These are phyloP conservation scores for Zootermopsis nevadensis DNA, from an alignment of 2,888 invertebrate genomes.

Conservation along the genomic window DNA sequence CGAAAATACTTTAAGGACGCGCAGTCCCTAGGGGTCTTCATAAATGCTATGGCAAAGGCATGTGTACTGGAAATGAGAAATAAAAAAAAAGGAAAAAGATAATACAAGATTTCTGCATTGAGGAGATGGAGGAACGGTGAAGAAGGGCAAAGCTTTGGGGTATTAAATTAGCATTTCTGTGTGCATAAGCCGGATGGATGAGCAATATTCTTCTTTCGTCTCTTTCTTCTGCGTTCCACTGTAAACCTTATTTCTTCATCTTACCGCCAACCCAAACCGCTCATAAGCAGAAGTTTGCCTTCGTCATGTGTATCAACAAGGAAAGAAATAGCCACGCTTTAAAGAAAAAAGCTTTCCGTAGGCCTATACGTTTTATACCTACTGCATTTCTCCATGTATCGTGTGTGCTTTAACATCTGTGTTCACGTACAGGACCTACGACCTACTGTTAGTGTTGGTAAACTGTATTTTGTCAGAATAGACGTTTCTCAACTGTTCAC, in stretches of 20 bases:
- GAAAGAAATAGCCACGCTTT: neutral
- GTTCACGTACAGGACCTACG: neutral
- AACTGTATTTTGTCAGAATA: neutral
- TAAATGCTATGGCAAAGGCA: constrained; percentile 26
- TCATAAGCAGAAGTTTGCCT: constrained; percentile 46
- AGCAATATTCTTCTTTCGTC: constrained; percentile 35
- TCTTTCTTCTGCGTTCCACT: neutral
- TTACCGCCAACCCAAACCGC: neutral
- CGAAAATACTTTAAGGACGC: neutral
- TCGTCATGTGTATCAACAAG: constrained; percentile 41
- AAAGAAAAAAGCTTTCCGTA: neutral
- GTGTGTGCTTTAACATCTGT: neutral
- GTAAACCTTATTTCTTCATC: constrained; percentile 26
- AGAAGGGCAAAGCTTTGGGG: constrained; percentile 36
- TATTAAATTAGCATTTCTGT: constrained; percentile 51
- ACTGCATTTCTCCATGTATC: neutral
- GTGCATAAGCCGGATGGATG: constrained; percentile 44
- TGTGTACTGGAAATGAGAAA: constrained; percentile 38
- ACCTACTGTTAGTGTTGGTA: neutral
- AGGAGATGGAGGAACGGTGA: neutral
- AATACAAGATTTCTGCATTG: constrained; percentile 43
- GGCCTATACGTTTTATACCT: constrained; percentile 21
- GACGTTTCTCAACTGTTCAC: neutral
- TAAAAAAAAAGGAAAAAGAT: constrained; percentile 21
- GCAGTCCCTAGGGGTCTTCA: constrained; percentile 17